phyloP scores from a whole-genome alignment of 1,140 invertebrate genomes.

The Asobara japonica region DNA sequence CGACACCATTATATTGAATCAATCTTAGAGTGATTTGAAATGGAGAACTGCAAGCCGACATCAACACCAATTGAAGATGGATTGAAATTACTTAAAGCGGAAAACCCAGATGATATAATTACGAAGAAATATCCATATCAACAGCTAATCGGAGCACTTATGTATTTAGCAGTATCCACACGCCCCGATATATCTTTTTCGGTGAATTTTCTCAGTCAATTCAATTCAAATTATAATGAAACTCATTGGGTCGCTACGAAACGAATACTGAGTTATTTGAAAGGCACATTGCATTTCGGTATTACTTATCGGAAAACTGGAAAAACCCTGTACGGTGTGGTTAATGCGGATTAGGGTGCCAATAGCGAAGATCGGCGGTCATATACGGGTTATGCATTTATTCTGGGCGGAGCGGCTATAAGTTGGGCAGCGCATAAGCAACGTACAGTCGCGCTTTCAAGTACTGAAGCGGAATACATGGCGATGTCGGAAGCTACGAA shows the following conservation, averaged over 20 bases:
- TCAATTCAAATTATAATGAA: neutral
- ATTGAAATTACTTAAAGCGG: neutral
- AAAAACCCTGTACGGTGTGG: neutral
- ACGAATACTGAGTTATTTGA: conserved; percentile 44
- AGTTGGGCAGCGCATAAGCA: conserved; percentile 8
- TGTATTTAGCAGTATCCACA: conserved; percentile 58
- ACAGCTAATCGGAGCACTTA: conserved; percentile 49
- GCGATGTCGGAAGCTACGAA: conserved; percentile 48
- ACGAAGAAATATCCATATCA: conserved; percentile 42
- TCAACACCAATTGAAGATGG: conserved; percentile 17
- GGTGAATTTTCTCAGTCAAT: conserved; percentile 45
- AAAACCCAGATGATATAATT: neutral
- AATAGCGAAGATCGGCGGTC: neutral
- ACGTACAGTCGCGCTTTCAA: conserved; percentile 21
- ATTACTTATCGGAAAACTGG: neutral
- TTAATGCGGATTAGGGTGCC: neutral
- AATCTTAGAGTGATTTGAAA: neutral
- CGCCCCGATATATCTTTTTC: conserved; percentile 63
- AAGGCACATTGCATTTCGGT: conserved; percentile 26
- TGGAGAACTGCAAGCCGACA: neutral
- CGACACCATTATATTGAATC: neutral
- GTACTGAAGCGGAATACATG: conserved; percentile 61
- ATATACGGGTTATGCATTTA: neutral
- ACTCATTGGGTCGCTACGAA: conserved; percentile 42
- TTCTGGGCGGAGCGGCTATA: neutral